These are phyloP conservation scores for Homalodisca vitripennis DNA, from an alignment of 1,140 invertebrate genomes.

Conservation along the genomic window DNA sequence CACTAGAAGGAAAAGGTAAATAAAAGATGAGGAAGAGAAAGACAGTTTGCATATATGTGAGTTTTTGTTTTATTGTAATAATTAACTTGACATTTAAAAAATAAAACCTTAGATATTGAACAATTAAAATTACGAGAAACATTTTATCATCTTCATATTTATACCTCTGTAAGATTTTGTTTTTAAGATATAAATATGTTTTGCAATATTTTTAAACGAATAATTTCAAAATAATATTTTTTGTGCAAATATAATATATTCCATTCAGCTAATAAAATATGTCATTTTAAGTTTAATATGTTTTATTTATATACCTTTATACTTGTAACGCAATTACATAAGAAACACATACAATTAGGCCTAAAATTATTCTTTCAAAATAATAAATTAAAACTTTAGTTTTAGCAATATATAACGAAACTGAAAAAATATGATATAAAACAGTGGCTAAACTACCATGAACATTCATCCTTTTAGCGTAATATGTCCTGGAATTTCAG, in stretches of 20 bases:
- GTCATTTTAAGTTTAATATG: background rate
- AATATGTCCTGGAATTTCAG: conserved; percentile 16
- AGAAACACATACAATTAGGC: background rate
- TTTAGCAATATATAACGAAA: background rate
- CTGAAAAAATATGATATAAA: background rate
- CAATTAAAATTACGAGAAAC: background rate
- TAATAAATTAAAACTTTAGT: background rate
- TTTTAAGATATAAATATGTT: background rate
- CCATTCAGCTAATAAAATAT: background rate
- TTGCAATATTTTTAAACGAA: background rate
- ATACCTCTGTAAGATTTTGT: background rate
- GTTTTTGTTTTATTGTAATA: conserved; percentile 18
- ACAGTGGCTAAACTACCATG: conserved; percentile 14
- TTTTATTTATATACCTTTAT: background rate
- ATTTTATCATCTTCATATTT: background rate
- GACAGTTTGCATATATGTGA: conserved; percentile 16
- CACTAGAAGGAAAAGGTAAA: background rate
- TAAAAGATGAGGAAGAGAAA: conserved; percentile 10
- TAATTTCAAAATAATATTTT: background rate
- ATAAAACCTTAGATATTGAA: background rate
- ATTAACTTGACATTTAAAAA: background rate
- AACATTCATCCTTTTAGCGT: conserved; percentile 6
- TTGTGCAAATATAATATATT: background rate
- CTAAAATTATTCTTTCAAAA: background rate
- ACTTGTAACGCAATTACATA: background rate